phyloP scores from a whole-genome alignment of 53 echinoderm and acorn worm species.

The Echinometra lucunter region DNA sequence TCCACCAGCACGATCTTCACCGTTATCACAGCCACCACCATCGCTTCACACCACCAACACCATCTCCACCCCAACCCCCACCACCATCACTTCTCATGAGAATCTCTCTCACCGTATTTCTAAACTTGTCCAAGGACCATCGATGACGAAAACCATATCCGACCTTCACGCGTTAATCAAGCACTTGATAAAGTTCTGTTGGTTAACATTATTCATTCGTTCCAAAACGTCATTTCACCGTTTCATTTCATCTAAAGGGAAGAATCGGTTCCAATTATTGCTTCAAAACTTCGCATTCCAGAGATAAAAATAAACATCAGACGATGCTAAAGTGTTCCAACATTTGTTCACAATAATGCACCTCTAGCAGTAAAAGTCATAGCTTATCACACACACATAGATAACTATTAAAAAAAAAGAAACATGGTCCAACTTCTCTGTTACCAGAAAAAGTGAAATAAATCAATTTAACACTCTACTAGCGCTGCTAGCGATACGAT shows the following conservation, averaged over 20 bases:
- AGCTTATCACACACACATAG: not conserved
- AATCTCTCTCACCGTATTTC: not conserved
- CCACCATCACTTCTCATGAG: not conserved
- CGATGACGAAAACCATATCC: not conserved
- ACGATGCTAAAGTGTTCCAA: not conserved
- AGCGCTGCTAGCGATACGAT: not conserved
- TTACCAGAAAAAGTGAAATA: constrained; percentile 26
- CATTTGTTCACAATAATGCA: not conserved
- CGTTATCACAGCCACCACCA: too few species aligned
- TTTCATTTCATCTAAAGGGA: not conserved
- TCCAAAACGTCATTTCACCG: not conserved
- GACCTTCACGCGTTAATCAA: not conserved
- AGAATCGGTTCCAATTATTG: not conserved
- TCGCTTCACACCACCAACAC: not conserved
- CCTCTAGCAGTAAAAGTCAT: not conserved
- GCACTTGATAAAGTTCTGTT: not conserved
- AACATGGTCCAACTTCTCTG: constrained; percentile 47
- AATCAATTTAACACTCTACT: constrained; percentile 37
- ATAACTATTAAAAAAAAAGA: not conserved
- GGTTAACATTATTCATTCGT: not conserved
- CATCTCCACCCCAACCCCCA: not conserved
- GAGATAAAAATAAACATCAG: not conserved
- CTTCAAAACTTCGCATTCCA: not conserved
- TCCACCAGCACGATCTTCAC: too few species aligned
- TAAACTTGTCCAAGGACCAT: not conserved